Evolutionary conservation across 2,888 invertebrate genomes (phyloP), one percentile per base, ranked within the genome.

Genomic region (Candidula unifasciata): DNA sequence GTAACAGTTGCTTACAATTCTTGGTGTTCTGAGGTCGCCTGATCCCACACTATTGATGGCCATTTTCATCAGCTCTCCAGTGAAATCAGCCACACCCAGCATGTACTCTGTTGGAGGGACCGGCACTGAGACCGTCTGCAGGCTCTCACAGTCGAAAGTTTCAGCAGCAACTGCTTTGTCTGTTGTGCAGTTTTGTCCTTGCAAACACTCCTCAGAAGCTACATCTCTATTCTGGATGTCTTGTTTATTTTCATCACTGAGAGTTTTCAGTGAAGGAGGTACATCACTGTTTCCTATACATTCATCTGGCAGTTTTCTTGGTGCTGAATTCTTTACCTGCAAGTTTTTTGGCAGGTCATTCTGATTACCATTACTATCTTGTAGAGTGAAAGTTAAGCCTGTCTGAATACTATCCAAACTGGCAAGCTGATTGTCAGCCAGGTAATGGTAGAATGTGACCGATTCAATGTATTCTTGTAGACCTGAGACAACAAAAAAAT

Each of bases 11-110:
- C 84, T 80, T 80, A 84, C 84, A 60, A 80, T 57, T n/a, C 33
- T 66, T 21, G 92, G 91, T 27, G 86, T 86, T 18, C 90, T 88
- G 18, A 91, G 77, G 80, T 92, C 89, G 10, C 91, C 92, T 86
- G 87, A 87, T 1, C 97, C 97, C 84, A 97, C 95, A 89, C 96
- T 96, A 92, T 96, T 97, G 13, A 98, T 97, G 82, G 97, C 97
- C 89, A 96, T 95, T 79, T 98, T 95, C 98, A 98, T 98, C 71
- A 98, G 93, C 93, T 98, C 98, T 0, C 98, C 98, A 0, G 97
- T 97, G 52, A 97, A 94, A 94, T 98, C 98, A 0, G 96, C 96
- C 60, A 98, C 93, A 0, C 98, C 98, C 68, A 98, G 94, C 91
- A 98, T 94, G 89, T 95, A 96, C 87, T 96, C 96, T 8, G 89